Conservation (phyloP, 2,113 vertebrate species). For the Cottus gobio region DNA sequence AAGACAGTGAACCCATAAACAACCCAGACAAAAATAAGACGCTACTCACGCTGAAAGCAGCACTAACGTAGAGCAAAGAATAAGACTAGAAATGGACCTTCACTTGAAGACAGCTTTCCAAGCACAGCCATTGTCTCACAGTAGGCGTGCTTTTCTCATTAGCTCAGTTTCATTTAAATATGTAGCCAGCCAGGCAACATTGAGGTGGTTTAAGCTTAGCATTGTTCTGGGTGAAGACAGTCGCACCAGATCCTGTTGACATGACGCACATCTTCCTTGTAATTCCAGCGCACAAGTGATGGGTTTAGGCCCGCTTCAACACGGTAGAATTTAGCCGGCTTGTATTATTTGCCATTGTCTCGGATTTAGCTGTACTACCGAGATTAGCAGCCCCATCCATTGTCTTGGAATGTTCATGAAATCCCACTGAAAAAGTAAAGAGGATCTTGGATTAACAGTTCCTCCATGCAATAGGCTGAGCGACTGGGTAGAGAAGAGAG, state of each 20-base stretch:
- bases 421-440: conserved; percentile 84
- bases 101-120: conserved; percentile 63
- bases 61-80: conserved; percentile 53
- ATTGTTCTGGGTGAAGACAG: conserved; percentile 80
- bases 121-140: conserved; percentile 69
- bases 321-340: conserved; percentile 78
- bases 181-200: conserved; percentile 68
- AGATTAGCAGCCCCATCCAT: conserved; percentile 83
- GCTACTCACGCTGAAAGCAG: conserved; percentile 18
- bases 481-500: conserved; percentile 48
- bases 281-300: conserved; percentile 82
- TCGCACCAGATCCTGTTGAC: conserved; percentile 80
- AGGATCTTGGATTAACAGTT: conserved; percentile 85
- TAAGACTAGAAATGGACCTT: conserved; percentile 40
- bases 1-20: conserved; percentile 9
- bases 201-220: conserved; percentile 76
- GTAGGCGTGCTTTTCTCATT: conserved; percentile 75
- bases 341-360: conserved; percentile 83
- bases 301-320: conserved; percentile 82
- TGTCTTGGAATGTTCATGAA: conserved; percentile 86
- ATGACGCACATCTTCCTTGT: conserved; percentile 79
- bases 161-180: conserved; percentile 73
- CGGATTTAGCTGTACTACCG: conserved; percentile 84
- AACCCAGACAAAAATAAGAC: conserved; percentile 18
- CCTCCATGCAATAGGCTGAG: conserved; percentile 71